A percentile compares a stretch with the other conserved stretches of the same genome.
Conservation (phyloP, 2,888 invertebrate genomes). For the Ypsolopha sequella region DNA sequence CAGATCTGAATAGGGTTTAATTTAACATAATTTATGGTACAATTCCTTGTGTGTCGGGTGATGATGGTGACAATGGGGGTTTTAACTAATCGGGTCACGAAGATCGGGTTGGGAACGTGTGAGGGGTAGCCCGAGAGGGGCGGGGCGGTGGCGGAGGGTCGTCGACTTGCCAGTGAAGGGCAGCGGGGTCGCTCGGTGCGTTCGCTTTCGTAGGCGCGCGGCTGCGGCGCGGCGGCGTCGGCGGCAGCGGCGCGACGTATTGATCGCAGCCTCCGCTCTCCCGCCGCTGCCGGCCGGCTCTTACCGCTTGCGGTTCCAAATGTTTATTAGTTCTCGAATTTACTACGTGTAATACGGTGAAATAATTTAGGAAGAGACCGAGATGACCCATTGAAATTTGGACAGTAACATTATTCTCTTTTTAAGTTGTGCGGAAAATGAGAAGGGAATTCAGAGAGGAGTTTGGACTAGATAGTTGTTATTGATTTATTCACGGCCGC, state of each 20-base stretch:
- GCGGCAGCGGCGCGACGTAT: conserved; percentile 33
- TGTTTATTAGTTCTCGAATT: conserved; percentile 14
- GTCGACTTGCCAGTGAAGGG: conserved; percentile 63
- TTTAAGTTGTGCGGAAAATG: no score
- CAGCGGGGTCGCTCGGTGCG: conserved; percentile 52
- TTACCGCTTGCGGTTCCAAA: conserved; percentile 14
- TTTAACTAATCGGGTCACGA: conserved; percentile 47
- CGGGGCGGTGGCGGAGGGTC: conserved; percentile 35
- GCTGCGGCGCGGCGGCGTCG: conserved; percentile 17
- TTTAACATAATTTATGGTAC: conserved; percentile 3
- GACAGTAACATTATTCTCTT: no score
- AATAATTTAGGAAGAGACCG: no score
- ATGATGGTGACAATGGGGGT: conserved; percentile 5
- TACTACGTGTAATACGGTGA: neutral
- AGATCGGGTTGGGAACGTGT: conserved; percentile 36
- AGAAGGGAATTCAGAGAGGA: no score
- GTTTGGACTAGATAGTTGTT: no score
- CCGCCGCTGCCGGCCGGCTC: conserved; percentile 1
- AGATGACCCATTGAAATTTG: no score
- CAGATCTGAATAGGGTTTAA: neutral
- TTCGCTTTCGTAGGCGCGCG: conserved; percentile 56
- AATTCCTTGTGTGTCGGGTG: conserved; percentile 3
- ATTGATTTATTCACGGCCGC: no score
- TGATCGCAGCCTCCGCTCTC: conserved; percentile 36
- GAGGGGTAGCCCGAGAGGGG: conserved; percentile 29